Evolutionary conservation across 2,888 invertebrate genomes (phyloP).

Genomic region (Pachydiplax longipennis): DNA sequence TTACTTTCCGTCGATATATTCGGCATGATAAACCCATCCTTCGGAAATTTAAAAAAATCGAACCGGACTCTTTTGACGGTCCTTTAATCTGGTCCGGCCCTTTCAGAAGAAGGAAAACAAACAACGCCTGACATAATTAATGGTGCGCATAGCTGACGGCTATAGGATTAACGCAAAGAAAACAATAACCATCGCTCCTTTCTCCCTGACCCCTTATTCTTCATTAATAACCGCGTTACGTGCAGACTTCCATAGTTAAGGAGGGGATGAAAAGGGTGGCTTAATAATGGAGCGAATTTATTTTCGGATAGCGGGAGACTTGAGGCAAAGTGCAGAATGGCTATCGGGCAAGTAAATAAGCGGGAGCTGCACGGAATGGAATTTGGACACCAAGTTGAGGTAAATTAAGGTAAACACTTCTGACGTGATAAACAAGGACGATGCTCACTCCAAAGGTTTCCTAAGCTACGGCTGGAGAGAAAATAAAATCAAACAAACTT

Average conservation of each 20-base stretch:
- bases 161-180: neutral
- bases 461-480: too few species aligned
- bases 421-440: too few species aligned
- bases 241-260: neutral
- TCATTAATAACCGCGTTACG: neutral
- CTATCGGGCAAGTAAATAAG: neutral
- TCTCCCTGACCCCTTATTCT: neutral
- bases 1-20: neutral
- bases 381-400: too few species aligned
- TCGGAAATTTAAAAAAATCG: neutral
- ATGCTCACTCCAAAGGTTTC: too few species aligned
- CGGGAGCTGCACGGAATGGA: neutral
- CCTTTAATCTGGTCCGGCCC: neutral
- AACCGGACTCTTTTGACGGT: neutral
- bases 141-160: neutral
- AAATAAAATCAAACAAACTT: too few species aligned
- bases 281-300: neutral
- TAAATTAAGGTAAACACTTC: too few species aligned
- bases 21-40: neutral
- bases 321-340: neutral
- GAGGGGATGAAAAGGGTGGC: neutral
- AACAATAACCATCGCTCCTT: neutral
- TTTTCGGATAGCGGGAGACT: neutral
- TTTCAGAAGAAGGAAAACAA: neutral
- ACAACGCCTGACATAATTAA: neutral